Percentiles rank a stretch among this genome's conserved stretches.
These are phyloP conservation scores for Oplegnathus fasciatus DNA, from an alignment of 2,113 vertebrate species.

Conservation along the genomic window DNA sequence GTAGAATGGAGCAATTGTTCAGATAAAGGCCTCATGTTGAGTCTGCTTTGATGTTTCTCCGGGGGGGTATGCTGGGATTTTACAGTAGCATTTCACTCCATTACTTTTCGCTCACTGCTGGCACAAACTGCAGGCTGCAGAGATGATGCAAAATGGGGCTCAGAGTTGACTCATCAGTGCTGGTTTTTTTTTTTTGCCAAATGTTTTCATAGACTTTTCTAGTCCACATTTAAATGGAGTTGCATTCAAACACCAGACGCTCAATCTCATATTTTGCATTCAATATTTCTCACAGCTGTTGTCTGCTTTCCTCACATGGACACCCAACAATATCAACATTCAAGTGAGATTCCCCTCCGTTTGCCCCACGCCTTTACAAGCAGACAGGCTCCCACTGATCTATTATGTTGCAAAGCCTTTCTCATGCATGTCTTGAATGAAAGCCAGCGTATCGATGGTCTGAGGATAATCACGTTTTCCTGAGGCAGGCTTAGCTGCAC, in stretches of 20 bases:
- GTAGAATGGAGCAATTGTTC: conserved; percentile 87
- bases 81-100: conserved; percentile 74
- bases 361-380: conserved; percentile 66
- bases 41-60: conserved; percentile 82
- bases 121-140: conserved; percentile 18
- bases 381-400: conserved; percentile 83
- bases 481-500: conserved; percentile 74
- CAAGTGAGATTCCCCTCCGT: conserved; percentile 59
- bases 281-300: background rate
- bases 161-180: background rate
- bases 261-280: background rate
- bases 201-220: background rate
- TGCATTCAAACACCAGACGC: background rate
- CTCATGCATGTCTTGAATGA: conserved; percentile 82
- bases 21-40: conserved; percentile 81
- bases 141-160: conserved; percentile 10
- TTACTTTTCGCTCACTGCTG: conserved; percentile 41
- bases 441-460: conserved; percentile 74
- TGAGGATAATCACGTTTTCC: conserved; percentile 81
- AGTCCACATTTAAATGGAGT: background rate
- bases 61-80: conserved; percentile 74
- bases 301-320: conserved; percentile 22
- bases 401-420: conserved; percentile 83
- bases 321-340: conserved; percentile 70
- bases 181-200: background rate